These are phyloP conservation scores for Steinernema carpocapsae DNA, from an alignment of 2,888 invertebrate genomes.

Conservation along the genomic window DNA sequence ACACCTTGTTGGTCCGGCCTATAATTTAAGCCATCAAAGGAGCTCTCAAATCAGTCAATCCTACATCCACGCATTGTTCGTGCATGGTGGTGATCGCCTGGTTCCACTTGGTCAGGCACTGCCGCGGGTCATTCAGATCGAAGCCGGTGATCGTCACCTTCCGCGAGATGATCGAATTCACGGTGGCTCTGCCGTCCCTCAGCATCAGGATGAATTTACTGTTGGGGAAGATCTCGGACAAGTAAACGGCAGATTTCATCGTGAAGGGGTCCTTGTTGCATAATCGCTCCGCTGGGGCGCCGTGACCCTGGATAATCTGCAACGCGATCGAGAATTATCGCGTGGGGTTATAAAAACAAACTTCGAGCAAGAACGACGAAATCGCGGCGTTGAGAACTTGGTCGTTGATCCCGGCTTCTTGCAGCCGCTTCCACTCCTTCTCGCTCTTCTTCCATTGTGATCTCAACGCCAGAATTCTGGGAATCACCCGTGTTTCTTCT, in stretches of 20 bases:
- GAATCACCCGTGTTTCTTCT: constrained; percentile 26
- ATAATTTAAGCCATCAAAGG: background rate
- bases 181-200: constrained; percentile 95
- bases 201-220: constrained; percentile 98
- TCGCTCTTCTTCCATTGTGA: constrained; percentile 93
- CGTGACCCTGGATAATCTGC: constrained; percentile 83
- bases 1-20: constrained; percentile 74
- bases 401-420: constrained; percentile 84
- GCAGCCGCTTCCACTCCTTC: constrained; percentile 77
- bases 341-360: background rate
- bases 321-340: background rate
- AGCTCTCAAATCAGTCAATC: background rate
- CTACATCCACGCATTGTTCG: constrained; percentile 2
- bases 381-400: constrained; percentile 92
- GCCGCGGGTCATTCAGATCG: constrained; percentile 86
- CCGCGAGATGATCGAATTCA: constrained; percentile 94
- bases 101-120: constrained; percentile 96
- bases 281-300: constrained; percentile 85
- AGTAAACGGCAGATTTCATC: constrained; percentile 91
- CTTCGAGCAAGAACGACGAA: constrained; percentile 81
- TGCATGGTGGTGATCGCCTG: constrained; percentile 58
- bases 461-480: constrained; percentile 77
- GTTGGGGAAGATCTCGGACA: constrained; percentile 92
- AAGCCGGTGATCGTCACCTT: constrained; percentile 89
- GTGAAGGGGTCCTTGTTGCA: constrained; percentile 99